These are phyloP conservation scores for Psettodes erumei DNA, from an alignment of 2,113 vertebrate genomes.

Conservation along the genomic window DNA sequence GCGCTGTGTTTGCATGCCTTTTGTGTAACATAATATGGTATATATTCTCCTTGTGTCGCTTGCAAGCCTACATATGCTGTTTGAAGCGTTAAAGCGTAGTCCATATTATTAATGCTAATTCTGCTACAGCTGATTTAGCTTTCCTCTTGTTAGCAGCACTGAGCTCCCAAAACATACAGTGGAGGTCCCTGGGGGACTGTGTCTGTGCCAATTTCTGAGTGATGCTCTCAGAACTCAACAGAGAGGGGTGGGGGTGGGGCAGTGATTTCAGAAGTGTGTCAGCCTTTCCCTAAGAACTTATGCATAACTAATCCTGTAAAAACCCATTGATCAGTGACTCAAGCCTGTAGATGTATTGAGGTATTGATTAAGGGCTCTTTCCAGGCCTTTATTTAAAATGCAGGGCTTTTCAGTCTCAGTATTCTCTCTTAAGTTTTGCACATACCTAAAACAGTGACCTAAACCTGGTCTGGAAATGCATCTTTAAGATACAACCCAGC, in stretches of 20 bases:
- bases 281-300: constrained; percentile 43
- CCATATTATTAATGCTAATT: constrained; percentile 62
- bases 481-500: neutral
- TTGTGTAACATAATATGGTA: constrained; percentile 43
- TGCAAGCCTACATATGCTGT: constrained; percentile 38
- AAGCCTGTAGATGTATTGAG: constrained; percentile 34
- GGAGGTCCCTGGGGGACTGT: constrained; percentile 11
- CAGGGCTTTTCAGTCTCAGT: neutral
- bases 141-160: constrained; percentile 62
- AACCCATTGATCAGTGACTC: constrained; percentile 59
- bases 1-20: constrained; percentile 26
- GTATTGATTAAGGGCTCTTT: constrained; percentile 47
- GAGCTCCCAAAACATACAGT: constrained; percentile 44
- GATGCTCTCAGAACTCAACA: constrained; percentile 32
- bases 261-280: constrained; percentile 60
- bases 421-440: neutral
- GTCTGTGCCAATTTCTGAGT: constrained; percentile 52
- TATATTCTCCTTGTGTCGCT: constrained; percentile 29
- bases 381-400: constrained; percentile 20
- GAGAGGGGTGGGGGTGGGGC: constrained; percentile 2
- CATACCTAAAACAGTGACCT: neutral
- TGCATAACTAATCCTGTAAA: constrained; percentile 63
- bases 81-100: constrained; percentile 47
- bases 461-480: neutral
- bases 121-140: constrained; percentile 54